Conservation (phyloP, 1,140 invertebrate genomes). For the Leptinotarsa texana region DNA sequence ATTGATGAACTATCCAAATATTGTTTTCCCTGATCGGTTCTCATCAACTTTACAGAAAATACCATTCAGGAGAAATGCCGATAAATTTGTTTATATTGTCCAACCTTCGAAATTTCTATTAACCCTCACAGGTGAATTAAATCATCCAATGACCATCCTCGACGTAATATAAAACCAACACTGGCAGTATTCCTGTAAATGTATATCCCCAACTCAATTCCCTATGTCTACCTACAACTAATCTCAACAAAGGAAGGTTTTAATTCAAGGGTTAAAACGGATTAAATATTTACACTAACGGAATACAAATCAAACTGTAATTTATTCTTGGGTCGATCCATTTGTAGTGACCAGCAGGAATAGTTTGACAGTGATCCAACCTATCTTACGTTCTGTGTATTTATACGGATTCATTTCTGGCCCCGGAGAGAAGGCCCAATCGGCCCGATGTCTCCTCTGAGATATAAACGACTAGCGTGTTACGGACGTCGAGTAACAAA, state of each 20-base stretch:
- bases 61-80: no score
- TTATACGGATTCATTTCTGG: not conserved
- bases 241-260: constrained; percentile 17
- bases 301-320: constrained; percentile 32
- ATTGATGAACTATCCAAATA: no score
- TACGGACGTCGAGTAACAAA: constrained; percentile 11
- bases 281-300: constrained; percentile 29
- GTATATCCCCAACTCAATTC: constrained; percentile 4
- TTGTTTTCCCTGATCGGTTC: no score
- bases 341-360: constrained; percentile 15
- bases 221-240: constrained; percentile 11
- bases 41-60: no score
- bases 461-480: constrained; percentile 7
- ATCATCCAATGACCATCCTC: not conserved
- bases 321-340: constrained; percentile 19
- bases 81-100: no score
- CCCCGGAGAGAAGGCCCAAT: constrained; percentile 9
- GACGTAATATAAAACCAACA: constrained; percentile 1
- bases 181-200: not conserved
- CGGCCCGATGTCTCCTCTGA: constrained; percentile 1
- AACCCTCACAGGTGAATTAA: not conserved
- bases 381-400: constrained; percentile 7
- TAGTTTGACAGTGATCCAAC: constrained; percentile 12
- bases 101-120: not conserved
- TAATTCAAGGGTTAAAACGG: constrained; percentile 18